Percentiles rank a stretch among this genome's conserved stretches.
Conservation (phyloP, 1,140 invertebrate genomes). For the Drosophila parvula region DNA sequence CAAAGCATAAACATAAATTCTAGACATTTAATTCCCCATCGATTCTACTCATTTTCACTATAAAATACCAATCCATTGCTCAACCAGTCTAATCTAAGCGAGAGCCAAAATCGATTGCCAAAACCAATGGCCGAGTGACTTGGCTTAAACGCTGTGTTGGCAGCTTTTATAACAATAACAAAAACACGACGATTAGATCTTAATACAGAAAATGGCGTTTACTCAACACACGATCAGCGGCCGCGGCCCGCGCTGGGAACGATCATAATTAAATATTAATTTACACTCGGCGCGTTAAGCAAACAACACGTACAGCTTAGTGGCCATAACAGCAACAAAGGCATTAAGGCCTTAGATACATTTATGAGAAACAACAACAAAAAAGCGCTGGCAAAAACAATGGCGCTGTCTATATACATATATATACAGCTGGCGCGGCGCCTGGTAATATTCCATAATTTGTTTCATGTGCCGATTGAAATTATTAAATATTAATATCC, state of each 20-base stretch:
- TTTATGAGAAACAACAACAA: slow-evolving; percentile 3
- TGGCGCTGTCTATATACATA: slow-evolving; percentile 30
- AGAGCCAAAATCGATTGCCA: slow-evolving; percentile 41
- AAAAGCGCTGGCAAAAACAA: slow-evolving; percentile 18
- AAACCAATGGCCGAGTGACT: slow-evolving; percentile 27
- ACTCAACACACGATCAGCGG: slow-evolving; percentile 52
- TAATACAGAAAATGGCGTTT: slow-evolving; percentile 67
- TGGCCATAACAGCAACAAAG: slow-evolving; percentile 34
- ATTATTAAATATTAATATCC: slow-evolving; percentile 75
- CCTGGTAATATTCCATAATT: slow-evolving; percentile 66
- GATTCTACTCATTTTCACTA: not conserved
- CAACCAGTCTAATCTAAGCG: slow-evolving; percentile 17
- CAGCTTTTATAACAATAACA: slow-evolving; percentile 41
- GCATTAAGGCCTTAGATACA: not conserved
- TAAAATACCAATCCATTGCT: slow-evolving; percentile 8
- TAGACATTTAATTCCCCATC: not conserved
- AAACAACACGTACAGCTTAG: slow-evolving; percentile 70
- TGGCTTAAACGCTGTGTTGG: slow-evolving; percentile 48
- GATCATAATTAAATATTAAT: slow-evolving; percentile 80
- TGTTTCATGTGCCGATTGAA: slow-evolving; percentile 65
- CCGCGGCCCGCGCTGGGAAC: slow-evolving; percentile 37
- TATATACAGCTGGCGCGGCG: slow-evolving; percentile 32
- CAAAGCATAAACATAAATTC: too few species aligned
- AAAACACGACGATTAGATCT: slow-evolving; percentile 65
- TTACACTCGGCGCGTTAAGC: slow-evolving; percentile 77